These are phyloP conservation scores for Mallotus villosus DNA, from an alignment of 2,797 vertebrate genomes.

Conservation along the genomic window DNA sequence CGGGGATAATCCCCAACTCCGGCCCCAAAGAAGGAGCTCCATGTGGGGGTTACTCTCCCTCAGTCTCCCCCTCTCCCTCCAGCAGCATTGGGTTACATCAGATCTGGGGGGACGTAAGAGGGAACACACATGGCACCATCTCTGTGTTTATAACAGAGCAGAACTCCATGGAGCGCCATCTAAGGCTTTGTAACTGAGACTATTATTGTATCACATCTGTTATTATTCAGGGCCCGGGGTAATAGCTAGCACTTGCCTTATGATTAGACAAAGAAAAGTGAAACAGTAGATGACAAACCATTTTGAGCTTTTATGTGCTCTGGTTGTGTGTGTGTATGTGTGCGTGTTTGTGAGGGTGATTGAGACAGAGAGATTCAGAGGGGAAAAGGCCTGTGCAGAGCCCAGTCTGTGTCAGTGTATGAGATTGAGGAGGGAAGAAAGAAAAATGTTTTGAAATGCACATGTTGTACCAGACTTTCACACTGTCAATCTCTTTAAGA, in stretches of 20 bases:
- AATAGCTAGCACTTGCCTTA: constrained; percentile 38
- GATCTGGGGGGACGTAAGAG: constrained; percentile 37
- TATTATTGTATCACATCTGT: constrained; percentile 45
- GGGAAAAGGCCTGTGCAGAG: not conserved
- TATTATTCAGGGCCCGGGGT: constrained; percentile 41
- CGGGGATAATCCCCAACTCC: constrained; percentile 50
- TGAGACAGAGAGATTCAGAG: not conserved
- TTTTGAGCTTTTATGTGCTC: constrained; percentile 25
- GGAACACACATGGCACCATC: constrained; percentile 31
- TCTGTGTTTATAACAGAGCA: constrained; percentile 27
- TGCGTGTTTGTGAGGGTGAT: constrained; percentile 17
- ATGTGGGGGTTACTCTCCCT: constrained; percentile 39
- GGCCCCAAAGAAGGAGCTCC: constrained; percentile 56
- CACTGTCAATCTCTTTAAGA: not conserved
- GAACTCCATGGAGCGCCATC: constrained; percentile 25
- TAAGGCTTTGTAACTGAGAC: constrained; percentile 44
- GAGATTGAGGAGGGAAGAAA: not conserved
- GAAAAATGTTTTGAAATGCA: not conserved
- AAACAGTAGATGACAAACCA: constrained; percentile 14
- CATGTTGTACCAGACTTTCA: not conserved
- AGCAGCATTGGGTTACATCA: constrained; percentile 53
- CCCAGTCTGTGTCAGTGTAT: not conserved
- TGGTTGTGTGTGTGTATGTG: not conserved
- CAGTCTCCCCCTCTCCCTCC: constrained; percentile 27
- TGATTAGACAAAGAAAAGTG: constrained; percentile 14